A percentile compares a stretch with the other conserved stretches of the same genome.
These are phyloP conservation scores for Drosophila monieri DNA, from an alignment of 2,888 invertebrate genomes.

Conservation along the genomic window DNA sequence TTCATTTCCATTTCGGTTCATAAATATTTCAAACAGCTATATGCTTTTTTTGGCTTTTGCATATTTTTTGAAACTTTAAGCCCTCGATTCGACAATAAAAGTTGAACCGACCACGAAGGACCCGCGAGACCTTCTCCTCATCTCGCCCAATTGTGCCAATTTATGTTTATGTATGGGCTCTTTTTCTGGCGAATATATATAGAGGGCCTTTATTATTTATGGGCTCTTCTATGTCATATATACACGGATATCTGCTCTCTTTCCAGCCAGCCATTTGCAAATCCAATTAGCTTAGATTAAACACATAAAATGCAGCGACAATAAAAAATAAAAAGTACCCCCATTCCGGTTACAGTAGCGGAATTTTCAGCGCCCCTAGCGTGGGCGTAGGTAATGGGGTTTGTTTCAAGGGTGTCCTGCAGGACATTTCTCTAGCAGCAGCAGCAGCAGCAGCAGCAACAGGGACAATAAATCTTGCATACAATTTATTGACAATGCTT, in stretches of 20 bases:
- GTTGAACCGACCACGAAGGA: conserved; percentile 14
- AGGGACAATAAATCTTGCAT: conserved; percentile 73
- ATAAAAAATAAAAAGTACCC: conserved; percentile 7
- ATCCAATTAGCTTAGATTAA: conserved; percentile 51
- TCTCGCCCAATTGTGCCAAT: conserved; percentile 1
- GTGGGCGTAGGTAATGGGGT: conserved; percentile 3
- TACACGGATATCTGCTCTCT: conserved; percentile 19
- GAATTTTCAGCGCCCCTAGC: background rate
- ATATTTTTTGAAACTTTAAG: conserved; percentile 11
- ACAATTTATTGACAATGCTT: conserved; percentile 78
- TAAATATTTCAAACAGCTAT: conserved; percentile 27
- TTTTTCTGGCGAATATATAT: background rate
- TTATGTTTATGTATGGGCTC: background rate
- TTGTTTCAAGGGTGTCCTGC: conserved; percentile 20
- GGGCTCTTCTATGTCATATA: conserved; percentile 17
- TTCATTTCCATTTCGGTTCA: conserved; percentile 38
- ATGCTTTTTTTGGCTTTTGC: no score
- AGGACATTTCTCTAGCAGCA: conserved; percentile 48
- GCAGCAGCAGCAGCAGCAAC: conserved; percentile 25
- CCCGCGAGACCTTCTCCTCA: conserved; percentile 5
- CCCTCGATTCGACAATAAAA: background rate
- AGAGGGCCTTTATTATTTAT: conserved; percentile 33
- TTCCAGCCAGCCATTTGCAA: conserved; percentile 35
- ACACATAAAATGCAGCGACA: conserved; percentile 40
- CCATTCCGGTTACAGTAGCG: conserved; percentile 9